phyloP scores from a whole-genome alignment of 2,113 vertebrate species.

The Cynoglossus semilaevis region DNA sequence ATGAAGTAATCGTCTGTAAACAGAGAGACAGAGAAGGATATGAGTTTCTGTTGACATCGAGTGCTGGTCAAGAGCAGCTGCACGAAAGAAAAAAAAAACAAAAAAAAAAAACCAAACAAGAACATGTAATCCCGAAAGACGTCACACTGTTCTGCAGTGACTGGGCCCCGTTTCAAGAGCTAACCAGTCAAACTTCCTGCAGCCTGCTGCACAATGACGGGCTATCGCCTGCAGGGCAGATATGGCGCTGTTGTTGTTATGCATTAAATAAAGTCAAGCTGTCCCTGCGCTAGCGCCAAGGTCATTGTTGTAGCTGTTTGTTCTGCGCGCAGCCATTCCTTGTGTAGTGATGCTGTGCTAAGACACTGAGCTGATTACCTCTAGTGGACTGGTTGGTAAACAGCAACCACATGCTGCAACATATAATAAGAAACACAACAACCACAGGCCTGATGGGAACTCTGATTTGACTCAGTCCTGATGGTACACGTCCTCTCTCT shows the following conservation, averaged over 20 bases:
- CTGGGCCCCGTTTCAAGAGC: conserved; percentile 6
- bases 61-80: conserved; percentile 4
- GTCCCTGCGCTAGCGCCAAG: conserved; percentile 37
- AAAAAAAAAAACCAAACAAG: too few species aligned
- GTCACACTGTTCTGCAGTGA: conserved; percentile 8
- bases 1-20: neutral
- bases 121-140: neutral
- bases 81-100: too few species aligned
- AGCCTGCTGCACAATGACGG: conserved; percentile 13
- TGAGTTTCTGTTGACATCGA: neutral
- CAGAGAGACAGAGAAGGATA: neutral
- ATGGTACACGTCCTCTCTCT: conserved; percentile 21
- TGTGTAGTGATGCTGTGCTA: conserved; percentile 20
- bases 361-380: conserved; percentile 61
- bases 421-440: conserved; percentile 64
- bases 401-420: conserved; percentile 60
- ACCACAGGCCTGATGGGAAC: conserved; percentile 55
- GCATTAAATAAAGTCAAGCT: conserved; percentile 66
- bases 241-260: conserved; percentile 35
- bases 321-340: conserved; percentile 34
- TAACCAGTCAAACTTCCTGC: conserved; percentile 5
- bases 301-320: conserved; percentile 44
- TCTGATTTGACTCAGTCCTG: conserved; percentile 41
- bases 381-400: conserved; percentile 54
- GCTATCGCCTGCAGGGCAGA: conserved; percentile 21